Conservation (phyloP, 2,113 vertebrate species). For the Petromus typicus region DNA sequence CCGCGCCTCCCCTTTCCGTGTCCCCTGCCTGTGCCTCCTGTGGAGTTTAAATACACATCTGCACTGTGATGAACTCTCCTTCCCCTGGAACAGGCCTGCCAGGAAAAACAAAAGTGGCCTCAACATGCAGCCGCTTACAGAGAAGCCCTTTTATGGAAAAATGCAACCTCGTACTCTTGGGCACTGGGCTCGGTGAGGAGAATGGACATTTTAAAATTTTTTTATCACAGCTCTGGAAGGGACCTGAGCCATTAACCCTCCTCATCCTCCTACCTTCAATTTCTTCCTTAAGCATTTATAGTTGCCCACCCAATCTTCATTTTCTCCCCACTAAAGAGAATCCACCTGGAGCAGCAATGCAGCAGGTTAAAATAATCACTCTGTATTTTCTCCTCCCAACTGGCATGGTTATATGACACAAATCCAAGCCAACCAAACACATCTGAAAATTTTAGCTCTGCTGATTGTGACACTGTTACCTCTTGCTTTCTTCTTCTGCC, state of each 20-base stretch:
- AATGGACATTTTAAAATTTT: background rate
- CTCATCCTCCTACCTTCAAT: background rate
- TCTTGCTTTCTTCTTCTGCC: background rate
- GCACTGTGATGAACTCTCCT: conserved; percentile 66
- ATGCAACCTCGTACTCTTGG: background rate
- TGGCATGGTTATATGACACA: background rate
- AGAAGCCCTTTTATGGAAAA: conserved; percentile 74
- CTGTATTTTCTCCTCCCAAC: background rate
- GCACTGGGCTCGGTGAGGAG: background rate
- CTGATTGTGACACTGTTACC: background rate
- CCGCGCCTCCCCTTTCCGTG: background rate
- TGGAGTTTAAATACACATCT: conserved; percentile 55
- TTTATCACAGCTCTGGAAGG: conserved; percentile 12
- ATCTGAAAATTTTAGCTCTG: background rate
- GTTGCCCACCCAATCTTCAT: background rate
- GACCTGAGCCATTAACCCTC: background rate
- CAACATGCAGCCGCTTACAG: conserved; percentile 59
- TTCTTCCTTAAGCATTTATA: background rate
- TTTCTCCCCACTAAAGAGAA: background rate
- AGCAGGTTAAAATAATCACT: background rate
- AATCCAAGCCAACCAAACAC: background rate
- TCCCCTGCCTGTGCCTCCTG: conserved; percentile 27
- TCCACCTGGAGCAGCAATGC: background rate
- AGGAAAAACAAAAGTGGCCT: conserved; percentile 74
- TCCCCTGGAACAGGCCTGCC: conserved; percentile 68